Evolutionary conservation across 2,888 invertebrate genomes (phyloP).

Genomic region (Pollenia labialis): DNA sequence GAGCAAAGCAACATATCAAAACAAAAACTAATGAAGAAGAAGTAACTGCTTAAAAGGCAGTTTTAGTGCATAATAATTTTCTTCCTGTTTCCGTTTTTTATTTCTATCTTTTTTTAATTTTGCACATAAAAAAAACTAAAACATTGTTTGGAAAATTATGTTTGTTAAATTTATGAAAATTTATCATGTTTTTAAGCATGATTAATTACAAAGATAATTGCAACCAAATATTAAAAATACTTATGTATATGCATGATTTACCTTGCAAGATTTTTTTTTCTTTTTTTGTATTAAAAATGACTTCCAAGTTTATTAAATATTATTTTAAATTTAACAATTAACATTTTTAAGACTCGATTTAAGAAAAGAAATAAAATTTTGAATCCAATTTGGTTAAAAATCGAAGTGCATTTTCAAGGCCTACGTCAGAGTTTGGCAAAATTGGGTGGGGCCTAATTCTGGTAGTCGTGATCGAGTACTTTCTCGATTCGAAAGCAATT

Average conservation of each 20-base stretch:
- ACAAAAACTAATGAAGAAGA: conserved; percentile 21
- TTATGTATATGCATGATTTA: neutral
- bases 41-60: conserved; percentile 4
- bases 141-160: conserved; percentile 17
- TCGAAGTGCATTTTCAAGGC: too few species aligned
- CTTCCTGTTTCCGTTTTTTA: conserved; percentile 71
- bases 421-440: too few species aligned
- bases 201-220: conserved; percentile 51
- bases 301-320: too few species aligned
- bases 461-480: too few species aligned
- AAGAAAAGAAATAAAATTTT: too few species aligned
- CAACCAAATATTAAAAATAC: neutral
- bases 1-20: neutral
- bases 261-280: too few species aligned
- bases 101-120: conserved; percentile 2
- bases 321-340: too few species aligned
- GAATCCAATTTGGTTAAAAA: too few species aligned
- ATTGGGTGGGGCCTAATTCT: too few species aligned
- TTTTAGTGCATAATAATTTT: conserved; percentile 44
- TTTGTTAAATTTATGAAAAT: conserved; percentile 38
- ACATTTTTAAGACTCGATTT: too few species aligned
- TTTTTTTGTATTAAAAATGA: too few species aligned
- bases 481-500: too few species aligned
- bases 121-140: neutral
- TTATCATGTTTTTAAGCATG: conserved; percentile 57